A percentile compares a stretch with the other conserved stretches of the same genome.
Evolutionary conservation across 1,140 invertebrate genomes (phyloP).

Genomic region (Aphelenchoides besseyi): DNA sequence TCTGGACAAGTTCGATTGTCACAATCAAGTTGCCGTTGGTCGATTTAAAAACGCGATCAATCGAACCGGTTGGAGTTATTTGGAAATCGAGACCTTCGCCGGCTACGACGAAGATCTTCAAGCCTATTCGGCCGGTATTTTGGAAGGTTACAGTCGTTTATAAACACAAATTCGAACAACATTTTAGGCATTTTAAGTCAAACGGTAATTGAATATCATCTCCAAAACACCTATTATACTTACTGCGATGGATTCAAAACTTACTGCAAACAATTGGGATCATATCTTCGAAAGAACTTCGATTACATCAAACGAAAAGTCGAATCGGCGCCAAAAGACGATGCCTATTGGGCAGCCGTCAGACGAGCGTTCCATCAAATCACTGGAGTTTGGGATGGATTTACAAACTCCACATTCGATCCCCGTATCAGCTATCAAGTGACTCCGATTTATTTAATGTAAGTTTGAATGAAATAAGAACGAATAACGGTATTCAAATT

Average conservation of each 20-base stretch:
- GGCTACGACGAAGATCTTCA: slow-evolving; percentile 29
- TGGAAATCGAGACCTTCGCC: slow-evolving; percentile 52
- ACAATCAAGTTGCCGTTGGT: slow-evolving; percentile 56
- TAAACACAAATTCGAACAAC: too few relatives aligned
- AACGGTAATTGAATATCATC: slow-evolving; percentile 46
- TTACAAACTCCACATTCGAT: slow-evolving; percentile 68
- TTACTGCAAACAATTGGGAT: slow-evolving; percentile 51
- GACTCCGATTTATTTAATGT: slow-evolving; percentile 25
- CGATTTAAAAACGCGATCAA: slow-evolving; percentile 57
- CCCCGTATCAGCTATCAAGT: slow-evolving; percentile 7
- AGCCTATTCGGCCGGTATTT: slow-evolving; percentile 57
- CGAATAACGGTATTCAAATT: slow-evolving; percentile 9
- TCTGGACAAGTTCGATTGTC: slow-evolving; percentile 54
- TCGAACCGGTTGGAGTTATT: slow-evolving; percentile 58
- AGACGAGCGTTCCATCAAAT: slow-evolving; percentile 64
- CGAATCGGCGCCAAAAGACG: slow-evolving; percentile 48
- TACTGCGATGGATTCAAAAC: slow-evolving; percentile 57
- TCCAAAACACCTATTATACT: slow-evolving; percentile 45
- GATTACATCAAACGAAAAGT: slow-evolving; percentile 49
- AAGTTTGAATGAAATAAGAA: slow-evolving; percentile 29
- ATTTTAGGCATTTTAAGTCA: background rate
- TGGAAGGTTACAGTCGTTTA: slow-evolving; percentile 65
- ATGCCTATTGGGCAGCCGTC: slow-evolving; percentile 56
- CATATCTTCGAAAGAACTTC: slow-evolving; percentile 50
- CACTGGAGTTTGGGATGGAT: slow-evolving; percentile 71